Percentiles rank a stretch among this genome's conserved stretches.
These are phyloP conservation scores for Phocides pigmalion DNA, from an alignment of 1,140 invertebrate genomes.

Conservation along the genomic window DNA sequence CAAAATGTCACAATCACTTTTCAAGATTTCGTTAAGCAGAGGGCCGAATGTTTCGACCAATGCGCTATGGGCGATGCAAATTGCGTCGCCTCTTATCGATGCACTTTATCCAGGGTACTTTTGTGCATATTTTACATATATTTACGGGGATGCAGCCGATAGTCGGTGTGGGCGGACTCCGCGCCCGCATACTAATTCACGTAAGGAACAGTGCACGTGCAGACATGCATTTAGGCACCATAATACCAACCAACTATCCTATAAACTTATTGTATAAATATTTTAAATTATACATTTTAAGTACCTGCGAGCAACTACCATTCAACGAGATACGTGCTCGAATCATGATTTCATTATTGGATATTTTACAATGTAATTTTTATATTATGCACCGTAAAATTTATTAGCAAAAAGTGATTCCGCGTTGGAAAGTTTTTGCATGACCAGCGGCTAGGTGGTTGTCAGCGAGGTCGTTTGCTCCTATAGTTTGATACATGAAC, in stretches of 20 bases:
- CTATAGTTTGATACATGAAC: background rate
- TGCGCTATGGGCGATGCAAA: slow-evolving; percentile 72
- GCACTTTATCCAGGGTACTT: slow-evolving; percentile 77
- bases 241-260: slow-evolving; percentile 37
- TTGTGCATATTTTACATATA: slow-evolving; percentile 78
- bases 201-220: slow-evolving; percentile 41
- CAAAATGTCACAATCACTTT: slow-evolving; percentile 35
- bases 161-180: slow-evolving; percentile 65
- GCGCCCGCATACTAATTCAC: slow-evolving; percentile 67
- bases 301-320: slow-evolving; percentile 12
- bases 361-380: slow-evolving; percentile 30
- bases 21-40: slow-evolving; percentile 67
- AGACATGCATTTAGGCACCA: slow-evolving; percentile 41
- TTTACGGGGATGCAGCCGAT: slow-evolving; percentile 66
- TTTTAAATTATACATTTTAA: slow-evolving; percentile 31
- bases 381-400: slow-evolving; percentile 19
- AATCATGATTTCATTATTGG: slow-evolving; percentile 28
- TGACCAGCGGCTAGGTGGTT: slow-evolving; percentile 1
- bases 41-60: slow-evolving; percentile 56
- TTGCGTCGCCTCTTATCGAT: slow-evolving; percentile 75
- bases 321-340: slow-evolving; percentile 26
- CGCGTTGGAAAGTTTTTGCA: slow-evolving; percentile 23
- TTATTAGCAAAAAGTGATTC: slow-evolving; percentile 29
- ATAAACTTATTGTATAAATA: slow-evolving; percentile 25
- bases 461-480: slow-evolving; percentile 8